Conservation (phyloP, 2,888 invertebrate genomes). For the Troilus luridus region DNA sequence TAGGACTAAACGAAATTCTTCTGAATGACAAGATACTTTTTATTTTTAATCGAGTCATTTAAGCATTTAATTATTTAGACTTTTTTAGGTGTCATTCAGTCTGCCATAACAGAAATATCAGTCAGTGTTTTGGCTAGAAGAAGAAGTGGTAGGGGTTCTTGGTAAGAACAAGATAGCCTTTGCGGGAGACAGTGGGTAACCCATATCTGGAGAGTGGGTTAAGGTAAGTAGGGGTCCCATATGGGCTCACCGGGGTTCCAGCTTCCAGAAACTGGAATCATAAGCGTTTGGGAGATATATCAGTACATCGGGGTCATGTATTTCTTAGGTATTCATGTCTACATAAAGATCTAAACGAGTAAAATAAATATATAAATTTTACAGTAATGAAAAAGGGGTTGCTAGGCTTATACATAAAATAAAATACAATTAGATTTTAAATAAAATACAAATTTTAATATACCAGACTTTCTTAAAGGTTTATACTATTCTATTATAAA, state of each 20-base stretch:
- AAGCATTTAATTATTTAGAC: not conserved
- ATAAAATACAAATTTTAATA: no score
- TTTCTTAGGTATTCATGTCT: no score
- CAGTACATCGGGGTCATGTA: not conserved
- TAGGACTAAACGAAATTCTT: no score
- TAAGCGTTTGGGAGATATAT: not conserved
- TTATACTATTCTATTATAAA: no score
- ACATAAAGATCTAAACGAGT: no score
- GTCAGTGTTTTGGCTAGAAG: not conserved
- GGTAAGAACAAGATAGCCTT: not conserved
- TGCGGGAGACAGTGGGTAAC: not conserved
- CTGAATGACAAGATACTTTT: no score
- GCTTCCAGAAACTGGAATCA: not conserved
- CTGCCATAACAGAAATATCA: not conserved
- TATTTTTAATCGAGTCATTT: no score
- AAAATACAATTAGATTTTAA: no score
- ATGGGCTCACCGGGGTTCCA: not conserved
- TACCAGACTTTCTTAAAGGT: no score
- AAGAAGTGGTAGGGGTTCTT: not conserved
- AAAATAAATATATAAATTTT: no score
- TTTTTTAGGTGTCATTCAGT: not conserved
- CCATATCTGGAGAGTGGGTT: constrained; percentile 26
- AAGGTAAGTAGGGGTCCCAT: constrained; percentile 13
- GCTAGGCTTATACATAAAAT: no score
- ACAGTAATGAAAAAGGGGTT: no score